Base-by-base conservation (phyloP, 1,140 invertebrate species). In the Laupala kohalensis region DNA sequence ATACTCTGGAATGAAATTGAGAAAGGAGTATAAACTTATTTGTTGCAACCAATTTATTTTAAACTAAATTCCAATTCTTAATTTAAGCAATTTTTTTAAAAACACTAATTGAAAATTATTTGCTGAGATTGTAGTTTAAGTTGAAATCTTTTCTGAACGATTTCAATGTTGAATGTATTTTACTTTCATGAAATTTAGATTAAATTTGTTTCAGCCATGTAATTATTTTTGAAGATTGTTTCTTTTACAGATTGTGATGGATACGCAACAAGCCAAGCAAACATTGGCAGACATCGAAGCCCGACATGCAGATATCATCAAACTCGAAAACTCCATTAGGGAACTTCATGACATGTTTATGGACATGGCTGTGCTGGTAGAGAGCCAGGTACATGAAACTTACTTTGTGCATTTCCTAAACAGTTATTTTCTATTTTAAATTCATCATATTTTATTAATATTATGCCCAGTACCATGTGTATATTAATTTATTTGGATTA, bases 221-320 rank as follows among this genome's bases (percentile, higher is more conserved):
- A 2, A 53, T 53, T 13, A 9, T 53, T 19, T 53, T 13, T 13
- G 19, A 53, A 53, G 9, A 53, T 53, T 13, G 9, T 53, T 67
- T 25, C 66, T 53, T 25, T 64, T 87, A 67, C 86, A 87, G 78
- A 87, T 87, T 74, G 83, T 88, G 28, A 86, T 85, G 77, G 85
- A 88, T 75, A 86, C 86, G 1, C 83, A 86, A 74, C 82, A 87
- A 80, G 87, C 86, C 13, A 86, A 84, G 77, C 86, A 88, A 77
- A 86, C 86, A 25, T 75, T 89, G 74, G 87, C 85, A 27, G 88
- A 89, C 76, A 87, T 89, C 71, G 85, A 89, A 79, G 86, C 86
- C 25, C 78, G 87, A 25, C 87, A 89, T 77, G 82, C 84, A 69
- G 88, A 89, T 78, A 88, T 89, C 74, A 83, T 89, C 64, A 87